A percentile compares a stretch with the other conserved stretches of the same genome.
Conservation (phyloP, 2,797 vertebrate genomes). For the Euphonia xanthogaster region DNA sequence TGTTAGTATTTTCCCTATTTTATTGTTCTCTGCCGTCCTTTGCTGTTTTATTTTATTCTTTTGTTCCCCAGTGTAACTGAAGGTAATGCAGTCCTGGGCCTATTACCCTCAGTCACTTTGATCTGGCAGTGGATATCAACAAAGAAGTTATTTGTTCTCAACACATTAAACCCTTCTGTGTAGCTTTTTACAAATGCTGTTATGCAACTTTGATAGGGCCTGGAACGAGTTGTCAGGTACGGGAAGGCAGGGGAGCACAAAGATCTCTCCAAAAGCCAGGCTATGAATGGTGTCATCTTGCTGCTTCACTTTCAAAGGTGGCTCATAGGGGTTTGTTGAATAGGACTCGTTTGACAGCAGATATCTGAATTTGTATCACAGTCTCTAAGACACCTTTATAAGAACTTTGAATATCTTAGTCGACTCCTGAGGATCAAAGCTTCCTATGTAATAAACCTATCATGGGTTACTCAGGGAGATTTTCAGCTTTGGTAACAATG, state of each 20-base stretch:
- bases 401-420: conserved; percentile 63
- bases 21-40: conserved; percentile 28
- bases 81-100: conserved; percentile 26
- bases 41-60: conserved; percentile 40
- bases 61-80: background rate
- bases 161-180: conserved; percentile 53
- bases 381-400: conserved; percentile 53
- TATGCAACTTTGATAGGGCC: conserved; percentile 57
- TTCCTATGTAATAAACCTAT: conserved; percentile 11
- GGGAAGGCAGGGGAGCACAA: conserved; percentile 42
- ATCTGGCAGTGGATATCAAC: conserved; percentile 56
- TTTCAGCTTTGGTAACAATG: background rate
- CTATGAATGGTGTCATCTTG: conserved; percentile 61
- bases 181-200: conserved; percentile 61
- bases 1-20: conserved; percentile 54
- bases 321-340: conserved; percentile 42
- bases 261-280: conserved; percentile 47
- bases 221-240: conserved; percentile 34
- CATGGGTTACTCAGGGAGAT: background rate
- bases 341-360: conserved; percentile 51
- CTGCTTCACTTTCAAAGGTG: conserved; percentile 66
- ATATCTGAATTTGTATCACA: conserved; percentile 56
- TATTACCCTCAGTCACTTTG: conserved; percentile 48
- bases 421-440: conserved; percentile 42
- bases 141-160: conserved; percentile 67